Percentiles rank a stretch among this genome's conserved stretches.
These are phyloP conservation scores for Plusia festucae DNA, from an alignment of 2,888 invertebrate genomes.

Conservation along the genomic window DNA sequence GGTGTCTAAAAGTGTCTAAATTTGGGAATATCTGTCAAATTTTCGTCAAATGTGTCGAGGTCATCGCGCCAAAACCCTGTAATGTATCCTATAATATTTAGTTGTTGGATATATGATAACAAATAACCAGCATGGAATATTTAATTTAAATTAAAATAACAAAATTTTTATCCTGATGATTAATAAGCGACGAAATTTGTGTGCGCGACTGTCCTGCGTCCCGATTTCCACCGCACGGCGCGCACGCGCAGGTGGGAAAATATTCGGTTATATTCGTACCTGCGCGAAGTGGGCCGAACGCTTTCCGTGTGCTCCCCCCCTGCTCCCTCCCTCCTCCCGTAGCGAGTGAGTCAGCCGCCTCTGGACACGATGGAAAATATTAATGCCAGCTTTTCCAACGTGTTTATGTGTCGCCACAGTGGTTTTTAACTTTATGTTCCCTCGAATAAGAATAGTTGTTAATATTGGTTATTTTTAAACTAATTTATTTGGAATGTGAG, in stretches of 20 bases:
- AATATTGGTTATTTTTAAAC: constrained; percentile 43
- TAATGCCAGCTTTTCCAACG: constrained; percentile 55
- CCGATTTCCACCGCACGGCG: constrained; percentile 70
- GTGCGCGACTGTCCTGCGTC: constrained; percentile 64
- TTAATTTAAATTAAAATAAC: too few species aligned
- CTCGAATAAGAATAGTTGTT: constrained; percentile 44
- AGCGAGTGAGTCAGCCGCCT: constrained; percentile 70
- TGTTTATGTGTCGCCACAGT: constrained; percentile 47
- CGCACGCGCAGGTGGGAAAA: constrained; percentile 80
- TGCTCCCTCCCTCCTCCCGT: constrained; percentile 31
- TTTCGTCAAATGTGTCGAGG: too few species aligned
- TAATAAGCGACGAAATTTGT: constrained; percentile 29
- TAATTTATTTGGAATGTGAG: constrained; percentile 41
- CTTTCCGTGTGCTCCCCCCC: constrained; percentile 74
- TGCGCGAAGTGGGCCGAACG: constrained; percentile 82
- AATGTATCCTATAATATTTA: too few species aligned
- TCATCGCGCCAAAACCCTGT: too few species aligned
- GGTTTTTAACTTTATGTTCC: constrained; percentile 45
- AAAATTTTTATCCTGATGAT: constrained; percentile 4
- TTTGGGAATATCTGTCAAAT: too few species aligned
- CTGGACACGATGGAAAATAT: constrained; percentile 67
- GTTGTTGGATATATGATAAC: too few species aligned
- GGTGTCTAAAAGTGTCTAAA: too few species aligned
- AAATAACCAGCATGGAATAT: too few species aligned
- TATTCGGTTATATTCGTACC: constrained; percentile 87